These are phyloP conservation scores for Pterois miles DNA, from an alignment of 2,797 vertebrate species.

Conservation along the genomic window DNA sequence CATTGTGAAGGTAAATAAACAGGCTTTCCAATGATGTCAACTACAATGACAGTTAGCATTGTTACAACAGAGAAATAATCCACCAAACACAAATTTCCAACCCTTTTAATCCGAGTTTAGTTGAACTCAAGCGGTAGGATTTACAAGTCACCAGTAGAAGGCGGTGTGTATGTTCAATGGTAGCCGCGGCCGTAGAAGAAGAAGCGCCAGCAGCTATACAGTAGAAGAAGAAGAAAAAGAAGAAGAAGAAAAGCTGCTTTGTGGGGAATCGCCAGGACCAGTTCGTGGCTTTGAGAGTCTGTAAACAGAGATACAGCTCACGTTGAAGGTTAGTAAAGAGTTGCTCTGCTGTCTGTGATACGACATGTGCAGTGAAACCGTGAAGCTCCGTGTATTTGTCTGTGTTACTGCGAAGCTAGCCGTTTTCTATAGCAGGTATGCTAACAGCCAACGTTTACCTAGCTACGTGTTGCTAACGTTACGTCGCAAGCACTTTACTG, in stretches of 20 bases:
- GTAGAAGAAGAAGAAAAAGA: not conserved
- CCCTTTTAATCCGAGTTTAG: too few species aligned
- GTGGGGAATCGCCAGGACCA: not conserved
- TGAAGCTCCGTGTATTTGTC: fast-evolving
- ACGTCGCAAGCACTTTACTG: not conserved
- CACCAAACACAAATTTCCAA: too few species aligned
- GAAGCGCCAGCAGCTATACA: not conserved
- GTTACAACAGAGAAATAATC: too few species aligned
- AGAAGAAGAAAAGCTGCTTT: not conserved
- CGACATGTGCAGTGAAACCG: fast-evolving
- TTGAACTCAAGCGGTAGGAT: too few species aligned
- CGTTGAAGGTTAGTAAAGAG: constrained; percentile 21
- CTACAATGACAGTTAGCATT: too few species aligned
- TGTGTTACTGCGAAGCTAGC: not conserved
- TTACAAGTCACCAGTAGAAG: not conserved
- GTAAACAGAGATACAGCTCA: not conserved
- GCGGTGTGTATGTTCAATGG: not conserved
- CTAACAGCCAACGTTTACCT: constrained; percentile 1
- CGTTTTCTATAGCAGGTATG: not conserved
- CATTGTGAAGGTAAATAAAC: too few species aligned
- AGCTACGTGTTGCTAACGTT: not conserved
- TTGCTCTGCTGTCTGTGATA: fast-evolving
- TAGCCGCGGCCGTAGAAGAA: not conserved
- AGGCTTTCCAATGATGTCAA: too few species aligned
- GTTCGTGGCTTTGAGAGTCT: not conserved